Conservation (phyloP, 1,140 invertebrate genomes). For the Dryas iulia region DNA sequence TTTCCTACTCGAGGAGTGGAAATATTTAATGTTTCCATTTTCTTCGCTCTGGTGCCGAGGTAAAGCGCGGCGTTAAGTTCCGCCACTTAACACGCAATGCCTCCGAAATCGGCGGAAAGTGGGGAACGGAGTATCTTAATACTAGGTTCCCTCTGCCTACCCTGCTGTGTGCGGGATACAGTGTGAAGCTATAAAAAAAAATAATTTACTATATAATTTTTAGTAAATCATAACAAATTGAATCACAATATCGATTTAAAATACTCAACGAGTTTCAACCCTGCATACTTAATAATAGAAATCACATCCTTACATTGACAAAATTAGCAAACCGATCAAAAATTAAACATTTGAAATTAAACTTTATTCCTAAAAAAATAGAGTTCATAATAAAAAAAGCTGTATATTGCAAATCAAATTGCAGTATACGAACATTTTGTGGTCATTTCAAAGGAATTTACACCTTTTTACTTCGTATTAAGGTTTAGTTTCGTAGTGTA, state of each 20-base stretch:
- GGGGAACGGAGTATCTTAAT: too few relatives aligned
- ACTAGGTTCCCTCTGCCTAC: too few relatives aligned
- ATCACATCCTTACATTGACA: background rate
- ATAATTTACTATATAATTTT: too few relatives aligned
- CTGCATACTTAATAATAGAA: background rate
- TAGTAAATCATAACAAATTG: background rate
- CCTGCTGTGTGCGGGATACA: too few relatives aligned
- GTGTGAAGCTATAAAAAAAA: too few relatives aligned
- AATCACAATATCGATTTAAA: background rate
- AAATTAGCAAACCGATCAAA: background rate
- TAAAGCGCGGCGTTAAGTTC: too few relatives aligned
- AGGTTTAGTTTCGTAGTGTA: slow-evolving; percentile 37
- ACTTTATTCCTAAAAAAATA: slow-evolving; percentile 19
- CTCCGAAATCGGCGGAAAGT: too few relatives aligned
- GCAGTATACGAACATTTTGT: slow-evolving; percentile 33
- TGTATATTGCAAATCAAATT: slow-evolving; percentile 28
- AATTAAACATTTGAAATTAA: background rate
- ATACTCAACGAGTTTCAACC: background rate
- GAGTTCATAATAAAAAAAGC: slow-evolving; percentile 6
- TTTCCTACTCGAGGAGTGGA: too few relatives aligned
- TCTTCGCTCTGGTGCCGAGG: too few relatives aligned
- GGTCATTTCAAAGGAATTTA: slow-evolving; percentile 29
- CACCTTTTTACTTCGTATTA: slow-evolving; percentile 32
- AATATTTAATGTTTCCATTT: too few relatives aligned
- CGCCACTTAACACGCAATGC: too few relatives aligned